These are phyloP conservation scores for Aramus guarauna DNA, from an alignment of 2,113 vertebrate genomes.

Conservation along the genomic window DNA sequence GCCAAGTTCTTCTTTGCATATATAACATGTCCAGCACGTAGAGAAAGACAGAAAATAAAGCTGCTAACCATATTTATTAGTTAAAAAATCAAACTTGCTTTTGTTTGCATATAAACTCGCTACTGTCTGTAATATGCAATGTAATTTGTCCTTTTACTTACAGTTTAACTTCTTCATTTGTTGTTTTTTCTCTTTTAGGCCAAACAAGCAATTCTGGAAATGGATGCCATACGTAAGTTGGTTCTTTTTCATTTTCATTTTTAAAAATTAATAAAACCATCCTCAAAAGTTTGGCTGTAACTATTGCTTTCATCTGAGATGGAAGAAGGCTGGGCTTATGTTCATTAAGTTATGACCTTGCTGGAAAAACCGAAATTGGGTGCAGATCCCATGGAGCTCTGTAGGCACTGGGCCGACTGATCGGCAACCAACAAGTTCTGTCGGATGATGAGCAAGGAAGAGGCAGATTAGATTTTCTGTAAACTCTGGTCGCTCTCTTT, in stretches of 20 bases:
- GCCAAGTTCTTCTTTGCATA: neutral
- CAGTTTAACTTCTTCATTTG: neutral
- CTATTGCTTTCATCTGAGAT: neutral
- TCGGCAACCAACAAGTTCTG: neutral
- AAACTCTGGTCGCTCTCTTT: neutral
- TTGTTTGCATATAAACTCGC: neutral
- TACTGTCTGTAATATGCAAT: neutral
- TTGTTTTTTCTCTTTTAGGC: conserved; percentile 78
- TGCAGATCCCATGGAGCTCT: neutral
- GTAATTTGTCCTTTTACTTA: neutral
- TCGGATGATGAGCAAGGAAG: neutral
- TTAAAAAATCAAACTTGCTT: neutral
- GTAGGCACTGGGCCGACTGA: neutral
- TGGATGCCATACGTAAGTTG: conserved; percentile 95
- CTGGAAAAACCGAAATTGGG: neutral
- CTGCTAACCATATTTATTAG: neutral
- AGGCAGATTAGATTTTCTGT: neutral
- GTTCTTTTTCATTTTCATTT: neutral
- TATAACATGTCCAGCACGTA: accelerated
- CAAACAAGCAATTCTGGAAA: conserved; percentile 97
- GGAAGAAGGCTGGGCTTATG: neutral
- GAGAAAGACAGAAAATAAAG: neutral
- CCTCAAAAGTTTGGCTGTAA: neutral
- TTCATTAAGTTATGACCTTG: neutral
- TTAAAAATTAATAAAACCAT: neutral